Evolutionary conservation across 2,113 vertebrate genomes (phyloP), one percentile per base, ranked within the genome.

Genomic region (Mirounga angustirostris): DNA sequence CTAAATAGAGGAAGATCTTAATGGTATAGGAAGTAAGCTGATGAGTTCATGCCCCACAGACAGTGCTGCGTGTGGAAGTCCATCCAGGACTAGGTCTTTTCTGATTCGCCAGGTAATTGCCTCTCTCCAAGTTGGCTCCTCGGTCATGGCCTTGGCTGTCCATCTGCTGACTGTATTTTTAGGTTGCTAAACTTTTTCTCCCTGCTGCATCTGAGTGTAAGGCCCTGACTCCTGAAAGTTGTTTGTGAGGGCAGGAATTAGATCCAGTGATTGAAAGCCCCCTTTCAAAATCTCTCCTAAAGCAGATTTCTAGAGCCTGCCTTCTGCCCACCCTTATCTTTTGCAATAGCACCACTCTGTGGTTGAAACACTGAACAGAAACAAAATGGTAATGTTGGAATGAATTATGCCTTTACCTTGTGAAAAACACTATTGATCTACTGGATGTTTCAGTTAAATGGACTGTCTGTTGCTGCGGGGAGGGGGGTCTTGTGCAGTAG

Each of bases 281-380:
- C 69, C 33, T 90, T 89, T 4, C 46, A 79, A 97, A 73, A 19
- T 73, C 85, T 82, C 33, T 52, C 65, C 59, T 74, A 40, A 58
- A 46, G 71, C 90, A 33, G 59, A 95, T 96, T 90, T 76, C 40
- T 6, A 30, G 59, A 84, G 83, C 56, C 0, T 24, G 83, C 67
- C n/a, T 71, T 63, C 46, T 9, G 78, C 88, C 91, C 89, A 97
- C 97, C 26, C 79, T 98, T 99, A 98, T 81, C 98, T 99, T 99
- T 98, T 98, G 98, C 99, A 99, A 99, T 96, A 99, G 99, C 98
- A 94, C 99, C 99, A 98, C 99, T 98, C 92, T 97, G 99, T 99
- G 99, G 99, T 82, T 96, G 97, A 98, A 98, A 95, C 91, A 83
- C 33, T 79, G n/a, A 98, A 99, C 28, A 97, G 98, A 93, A 94